phyloP scores from a whole-genome alignment of 2,113 vertebrate species.

The Polypterus senegalus region DNA sequence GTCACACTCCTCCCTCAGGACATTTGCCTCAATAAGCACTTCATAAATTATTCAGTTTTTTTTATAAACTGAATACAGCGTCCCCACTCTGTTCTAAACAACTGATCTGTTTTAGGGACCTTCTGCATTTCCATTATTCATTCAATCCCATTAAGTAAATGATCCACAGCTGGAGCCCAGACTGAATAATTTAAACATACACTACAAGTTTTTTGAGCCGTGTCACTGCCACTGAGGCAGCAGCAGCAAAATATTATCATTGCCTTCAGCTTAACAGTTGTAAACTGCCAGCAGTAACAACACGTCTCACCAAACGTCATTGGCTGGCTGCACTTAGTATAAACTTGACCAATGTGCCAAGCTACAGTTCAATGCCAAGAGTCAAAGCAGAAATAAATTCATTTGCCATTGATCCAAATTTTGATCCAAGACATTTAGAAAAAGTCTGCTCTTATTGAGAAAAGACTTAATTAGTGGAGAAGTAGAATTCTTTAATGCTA shows the following conservation, averaged over 20 bases:
- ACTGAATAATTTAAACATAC: not conserved
- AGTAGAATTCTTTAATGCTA: too few species aligned
- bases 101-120: not conserved
- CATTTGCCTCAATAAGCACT: not conserved
- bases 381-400: too few species aligned
- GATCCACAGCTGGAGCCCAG: slow-evolving; percentile 1
- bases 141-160: slow-evolving; percentile 10
- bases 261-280: not conserved
- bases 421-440: too few species aligned
- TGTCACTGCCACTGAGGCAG: not conserved
- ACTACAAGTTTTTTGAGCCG: slow-evolving; percentile 4
- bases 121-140: not conserved
- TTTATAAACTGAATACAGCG: slow-evolving; percentile 7
- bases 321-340: too few species aligned
- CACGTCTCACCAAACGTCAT: too few species aligned
- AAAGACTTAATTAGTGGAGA: too few species aligned
- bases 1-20: too few species aligned
- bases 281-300: too few species aligned
- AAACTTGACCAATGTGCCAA: too few species aligned
- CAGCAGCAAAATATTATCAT: not conserved
- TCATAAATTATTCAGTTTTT: slow-evolving; percentile 13
- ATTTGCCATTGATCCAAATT: too few species aligned
- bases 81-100: not conserved
- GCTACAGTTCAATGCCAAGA: too few species aligned
- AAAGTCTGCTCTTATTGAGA: too few species aligned